Percentiles rank a stretch among this genome's conserved stretches.
These are phyloP conservation scores for Coregonus clupeaformis DNA, from an alignment of 2,113 vertebrate species.

Conservation along the genomic window DNA sequence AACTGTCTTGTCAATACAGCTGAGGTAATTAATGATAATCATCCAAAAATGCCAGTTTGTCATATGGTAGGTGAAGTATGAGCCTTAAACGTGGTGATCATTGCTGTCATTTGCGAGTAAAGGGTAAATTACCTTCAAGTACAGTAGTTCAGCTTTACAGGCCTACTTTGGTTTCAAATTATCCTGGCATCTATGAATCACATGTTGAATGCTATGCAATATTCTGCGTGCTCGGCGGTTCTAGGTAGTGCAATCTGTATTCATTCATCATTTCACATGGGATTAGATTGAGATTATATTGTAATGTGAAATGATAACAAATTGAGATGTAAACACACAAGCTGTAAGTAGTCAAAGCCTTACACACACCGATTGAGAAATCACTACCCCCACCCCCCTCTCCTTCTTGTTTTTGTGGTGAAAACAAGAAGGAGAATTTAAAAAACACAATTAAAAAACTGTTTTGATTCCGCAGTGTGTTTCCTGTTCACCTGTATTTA, in stretches of 20 bases:
- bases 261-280: slow-evolving; percentile 41
- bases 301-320: slow-evolving; percentile 42
- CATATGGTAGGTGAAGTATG: slow-evolving; percentile 54
- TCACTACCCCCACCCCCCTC: neutral
- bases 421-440: too few relatives aligned
- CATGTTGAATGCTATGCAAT: slow-evolving; percentile 34
- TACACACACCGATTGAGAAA: slow-evolving; percentile 5
- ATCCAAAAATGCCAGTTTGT: slow-evolving; percentile 56
- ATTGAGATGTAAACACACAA: slow-evolving; percentile 41
- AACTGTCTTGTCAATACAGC: slow-evolving; percentile 32
- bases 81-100: slow-evolving; percentile 35
- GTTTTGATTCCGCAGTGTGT: slow-evolving; percentile 3
- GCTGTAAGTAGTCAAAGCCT: neutral
- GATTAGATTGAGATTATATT: slow-evolving; percentile 46
- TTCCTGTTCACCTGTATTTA: slow-evolving; percentile 43
- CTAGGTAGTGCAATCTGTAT: slow-evolving; percentile 33
- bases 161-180: slow-evolving; percentile 37
- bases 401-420: too few relatives aligned
- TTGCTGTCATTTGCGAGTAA: slow-evolving; percentile 22
- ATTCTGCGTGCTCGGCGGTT: neutral
- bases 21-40: slow-evolving; percentile 48
- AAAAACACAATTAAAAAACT: too few relatives aligned
- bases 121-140: neutral
- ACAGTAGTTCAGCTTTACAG: neutral
- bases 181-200: slow-evolving; percentile 20